Base-by-base conservation (phyloP, 1,140 invertebrate genomes). In the Pachypeltis micranthus region DNA sequence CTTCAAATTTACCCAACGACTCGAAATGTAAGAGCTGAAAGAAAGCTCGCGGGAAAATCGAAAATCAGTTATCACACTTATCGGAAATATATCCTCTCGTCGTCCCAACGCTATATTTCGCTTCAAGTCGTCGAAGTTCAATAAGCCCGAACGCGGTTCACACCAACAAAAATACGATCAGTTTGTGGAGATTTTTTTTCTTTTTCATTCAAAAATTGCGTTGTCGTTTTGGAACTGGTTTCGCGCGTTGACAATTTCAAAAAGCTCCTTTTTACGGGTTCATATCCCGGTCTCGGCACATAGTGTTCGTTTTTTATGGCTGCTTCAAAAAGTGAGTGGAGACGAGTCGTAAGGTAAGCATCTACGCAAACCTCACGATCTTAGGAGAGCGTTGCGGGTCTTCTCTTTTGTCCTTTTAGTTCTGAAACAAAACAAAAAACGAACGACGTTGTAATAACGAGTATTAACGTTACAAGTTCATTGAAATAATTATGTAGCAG, bases 251-350 rank as follows among this genome's bases (percentile, higher is more conserved):
- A 21, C 34, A 2, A n/a, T n/a, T n/a, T n/a, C n/a, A n/a, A 16
- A 39, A 39, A 39, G 31, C 16, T 39, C 31, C 31, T 39, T 39
- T 16, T 39, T 76, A 76, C 71, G 79, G 80, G 74, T 83, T 80
- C 84, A 86, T 85, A 81, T 87, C 84, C 77, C 84, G 78, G 79
- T 86, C 84, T 69, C 83, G 82, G 79, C 83, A 87, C 85, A 87
- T 86, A 74, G 72, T 77, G 72, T 39, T 31, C 31, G 72, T 69
- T 69, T 70, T 74, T 83, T 88, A 89, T 82, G 87, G 87, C 76
- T 90, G 87, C 78, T 90, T 90, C 76, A 90, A 77, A 74, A 89
- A 90, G 74, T 90, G 87, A 74, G 87, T 90, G 72, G 87, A 88
- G 63, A 90, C 86, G 72, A 89, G 80, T 78, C 87, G 84, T 83